Evolutionary conservation across 2,888 invertebrate genomes (phyloP).

Genomic region (Tridacna crocea): DNA sequence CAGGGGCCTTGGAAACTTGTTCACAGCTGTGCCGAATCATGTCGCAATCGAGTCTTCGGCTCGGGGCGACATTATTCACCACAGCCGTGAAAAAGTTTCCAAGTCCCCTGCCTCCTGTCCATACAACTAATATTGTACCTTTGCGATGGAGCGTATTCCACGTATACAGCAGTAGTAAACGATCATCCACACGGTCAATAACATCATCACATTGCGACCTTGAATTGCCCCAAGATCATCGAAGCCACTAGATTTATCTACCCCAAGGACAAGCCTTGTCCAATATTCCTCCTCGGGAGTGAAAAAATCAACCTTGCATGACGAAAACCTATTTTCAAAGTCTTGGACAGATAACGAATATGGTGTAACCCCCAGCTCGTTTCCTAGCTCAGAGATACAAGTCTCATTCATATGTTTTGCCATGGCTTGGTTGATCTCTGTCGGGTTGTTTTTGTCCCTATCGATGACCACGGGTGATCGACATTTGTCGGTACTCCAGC

Average conservation of each 20-base stretch:
- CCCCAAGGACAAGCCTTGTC: constrained; percentile 36
- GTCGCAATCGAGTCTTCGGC: too few species aligned
- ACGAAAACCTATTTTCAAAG: not conserved
- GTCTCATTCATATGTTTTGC: not conserved
- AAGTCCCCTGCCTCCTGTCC: too few species aligned
- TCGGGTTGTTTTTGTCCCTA: not conserved
- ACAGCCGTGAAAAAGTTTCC: too few species aligned
- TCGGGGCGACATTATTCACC: too few species aligned
- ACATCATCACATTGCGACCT: constrained; percentile 27
- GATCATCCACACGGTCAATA: constrained; percentile 34
- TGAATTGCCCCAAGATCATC: constrained; percentile 26
- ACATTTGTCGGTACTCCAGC: constrained; percentile 36
- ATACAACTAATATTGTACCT: too few species aligned
- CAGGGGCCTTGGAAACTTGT: too few species aligned
- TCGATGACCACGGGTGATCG: constrained; percentile 8
- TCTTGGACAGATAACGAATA: not conserved
- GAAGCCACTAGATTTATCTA: constrained; percentile 21
- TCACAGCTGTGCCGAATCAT: too few species aligned
- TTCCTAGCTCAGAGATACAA: not conserved
- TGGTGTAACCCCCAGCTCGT: not conserved
- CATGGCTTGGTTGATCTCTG: not conserved
- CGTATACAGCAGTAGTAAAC: constrained; percentile 40
- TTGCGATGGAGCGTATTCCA: constrained; percentile 39
- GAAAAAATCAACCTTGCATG: constrained; percentile 5
- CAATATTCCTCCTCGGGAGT: constrained; percentile 41